Evolutionary conservation across 2,888 invertebrate genomes (phyloP).

Genomic region (Rosalia funebris): DNA sequence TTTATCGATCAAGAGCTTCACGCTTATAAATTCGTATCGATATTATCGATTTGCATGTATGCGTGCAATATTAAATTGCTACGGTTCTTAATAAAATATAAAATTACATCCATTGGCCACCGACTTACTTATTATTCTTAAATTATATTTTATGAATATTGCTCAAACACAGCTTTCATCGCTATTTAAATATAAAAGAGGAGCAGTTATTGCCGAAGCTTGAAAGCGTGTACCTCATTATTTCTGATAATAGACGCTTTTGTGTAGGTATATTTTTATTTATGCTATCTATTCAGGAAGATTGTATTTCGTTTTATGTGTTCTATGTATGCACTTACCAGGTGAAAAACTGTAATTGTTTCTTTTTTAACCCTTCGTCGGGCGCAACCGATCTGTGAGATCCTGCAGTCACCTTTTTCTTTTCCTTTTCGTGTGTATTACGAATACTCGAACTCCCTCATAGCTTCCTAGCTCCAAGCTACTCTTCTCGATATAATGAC

Average conservation of each 20-base stretch:
- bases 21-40: conserved; percentile 48
- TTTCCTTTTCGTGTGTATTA: too few relatives aligned
- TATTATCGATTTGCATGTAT: conserved; percentile 54
- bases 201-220: neutral
- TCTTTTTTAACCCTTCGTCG: too few relatives aligned
- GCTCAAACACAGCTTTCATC: conserved; percentile 28
- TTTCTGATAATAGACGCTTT: neutral
- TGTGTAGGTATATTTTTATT: too few relatives aligned
- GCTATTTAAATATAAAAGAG: conserved; percentile 9
- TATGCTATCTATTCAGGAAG: too few relatives aligned
- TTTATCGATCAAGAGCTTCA: conserved; percentile 38
- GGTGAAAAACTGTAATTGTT: too few relatives aligned
- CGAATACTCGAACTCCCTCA: too few relatives aligned
- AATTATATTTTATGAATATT: conserved; percentile 34
- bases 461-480: too few relatives aligned
- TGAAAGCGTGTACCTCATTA: neutral
- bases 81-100: conserved; percentile 49
- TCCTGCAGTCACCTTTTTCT: too few relatives aligned
- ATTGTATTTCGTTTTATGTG: too few relatives aligned
- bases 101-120: conserved; percentile 42
- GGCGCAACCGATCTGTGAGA: too few relatives aligned
- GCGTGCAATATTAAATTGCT: conserved; percentile 56
- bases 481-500: too few relatives aligned
- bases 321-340: too few relatives aligned
- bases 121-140: conserved; percentile 37